Evolutionary conservation across 2,797 vertebrate species (phyloP), one percentile per base, ranked within the genome.

Genomic region (Champsocephalus esox): DNA sequence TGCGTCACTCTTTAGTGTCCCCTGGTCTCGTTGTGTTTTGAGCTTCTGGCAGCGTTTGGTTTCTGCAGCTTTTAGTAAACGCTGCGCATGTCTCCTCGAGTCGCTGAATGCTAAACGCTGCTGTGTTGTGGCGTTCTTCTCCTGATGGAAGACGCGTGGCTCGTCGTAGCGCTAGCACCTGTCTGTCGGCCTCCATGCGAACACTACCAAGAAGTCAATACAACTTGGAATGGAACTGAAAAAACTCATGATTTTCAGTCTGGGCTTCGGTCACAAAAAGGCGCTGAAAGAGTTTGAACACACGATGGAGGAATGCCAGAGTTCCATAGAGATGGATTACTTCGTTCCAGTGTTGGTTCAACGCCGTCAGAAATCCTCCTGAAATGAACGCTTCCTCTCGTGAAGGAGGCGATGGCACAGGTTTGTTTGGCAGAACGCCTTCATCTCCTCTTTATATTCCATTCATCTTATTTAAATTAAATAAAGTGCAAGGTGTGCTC

Each of bases 371-470:
- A 82, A 81, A n/a, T 75, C 79, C 48, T 24, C 60, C 52, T 56
- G n/a, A 28, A 72, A 55, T 41, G 38, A 32, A 70, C 56, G 73
- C 70, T 79, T 79, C 49, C 3, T 63, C 50, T 43, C 34, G 0
- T 51, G 62, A 32, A 56, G 44, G 44, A 85, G 84, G 86, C 77
- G 61, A 90, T 94, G 93, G 92, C 92, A 92, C 92, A 74, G 88
- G 87, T 91, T 38, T 90, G 85, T 88, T 94, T 92, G 91, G 93
- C 92, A 93, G 90, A 82, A 79, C 9, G 66, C 75, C 81, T 78
- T 57, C 70, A 38, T 38, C 50, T 68, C 45, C 66, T 64, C 38
- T 34, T 24, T 61, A 57, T 10, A 28, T 13, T 64, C 34, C 16
- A 7, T 66, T 54, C 43, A 43, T 38, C 63, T 9, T 14, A 4